Conservation (phyloP, 2,888 invertebrate species). For the Helicoverpa assulta region DNA sequence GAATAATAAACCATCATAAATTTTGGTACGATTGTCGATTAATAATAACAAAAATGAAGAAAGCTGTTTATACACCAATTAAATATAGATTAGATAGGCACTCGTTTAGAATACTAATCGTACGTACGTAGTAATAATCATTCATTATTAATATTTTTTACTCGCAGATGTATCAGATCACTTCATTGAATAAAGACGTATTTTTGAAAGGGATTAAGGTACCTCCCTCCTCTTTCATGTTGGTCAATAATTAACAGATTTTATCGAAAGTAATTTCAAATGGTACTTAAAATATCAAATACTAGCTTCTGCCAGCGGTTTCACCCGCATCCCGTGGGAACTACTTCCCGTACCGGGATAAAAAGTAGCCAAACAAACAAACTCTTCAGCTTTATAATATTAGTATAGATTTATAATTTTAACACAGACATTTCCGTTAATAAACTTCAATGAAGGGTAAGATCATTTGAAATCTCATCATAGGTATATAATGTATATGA, state of each 20-base stretch:
- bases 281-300: not conserved
- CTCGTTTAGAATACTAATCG: slow-evolving; percentile 64
- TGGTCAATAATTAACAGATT: not conserved
- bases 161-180: slow-evolving; percentile 6
- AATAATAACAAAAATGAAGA: slow-evolving; percentile 27
- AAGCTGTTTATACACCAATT: slow-evolving; percentile 52
- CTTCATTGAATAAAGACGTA: not conserved
- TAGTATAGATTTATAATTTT: too few species aligned
- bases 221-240: not conserved
- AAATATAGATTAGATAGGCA: slow-evolving; percentile 60
- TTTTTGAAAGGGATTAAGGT: not conserved
- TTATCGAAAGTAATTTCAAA: not conserved
- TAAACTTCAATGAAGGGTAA: not conserved
- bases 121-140: slow-evolving; percentile 23
- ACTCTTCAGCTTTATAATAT: too few species aligned
- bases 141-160: slow-evolving; percentile 22
- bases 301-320: too few species aligned
- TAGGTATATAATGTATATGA: too few species aligned
- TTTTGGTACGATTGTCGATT: slow-evolving; percentile 11
- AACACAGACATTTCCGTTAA: too few species aligned
- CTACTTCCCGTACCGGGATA: too few species aligned
- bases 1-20: not conserved
- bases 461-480: not conserved
- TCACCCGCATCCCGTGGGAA: too few species aligned
- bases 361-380: too few species aligned